Evolutionary conservation across 2,113 vertebrate genomes (phyloP).

Genomic region (Nanger granti): DNA sequence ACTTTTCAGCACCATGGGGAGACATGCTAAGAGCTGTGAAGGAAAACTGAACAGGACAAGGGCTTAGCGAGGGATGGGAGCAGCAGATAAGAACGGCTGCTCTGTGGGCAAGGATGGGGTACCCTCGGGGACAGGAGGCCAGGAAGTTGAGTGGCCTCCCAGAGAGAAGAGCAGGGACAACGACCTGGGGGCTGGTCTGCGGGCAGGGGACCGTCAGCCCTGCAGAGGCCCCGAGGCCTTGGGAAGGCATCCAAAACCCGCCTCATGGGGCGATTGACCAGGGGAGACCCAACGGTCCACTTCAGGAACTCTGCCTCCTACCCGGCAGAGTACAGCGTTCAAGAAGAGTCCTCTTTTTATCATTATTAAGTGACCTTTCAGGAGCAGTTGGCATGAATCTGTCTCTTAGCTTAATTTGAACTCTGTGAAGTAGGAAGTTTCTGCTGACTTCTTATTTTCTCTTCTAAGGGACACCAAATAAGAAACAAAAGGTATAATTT

Average conservation of each 20-base stretch:
- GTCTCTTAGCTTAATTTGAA: not conserved
- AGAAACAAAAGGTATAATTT: not conserved
- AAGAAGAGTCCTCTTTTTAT: not conserved
- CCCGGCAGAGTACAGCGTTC: rapidly evolving
- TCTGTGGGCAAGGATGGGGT: not conserved
- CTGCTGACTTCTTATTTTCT: not conserved
- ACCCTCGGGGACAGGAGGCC: not conserved
- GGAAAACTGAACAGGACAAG: not conserved
- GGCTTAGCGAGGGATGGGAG: not conserved
- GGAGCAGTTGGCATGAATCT: not conserved
- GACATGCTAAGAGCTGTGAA: no score
- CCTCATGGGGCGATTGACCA: not conserved
- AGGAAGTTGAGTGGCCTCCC: not conserved
- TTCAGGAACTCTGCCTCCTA: not conserved
- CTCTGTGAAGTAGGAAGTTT: not conserved
- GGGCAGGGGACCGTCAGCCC: rapidly evolving
- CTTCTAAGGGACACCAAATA: not conserved
- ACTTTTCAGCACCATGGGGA: not conserved
- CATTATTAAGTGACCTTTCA: not conserved
- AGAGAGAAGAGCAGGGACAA: not conserved
- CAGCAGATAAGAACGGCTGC: not conserved
- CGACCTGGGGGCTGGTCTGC: not conserved
- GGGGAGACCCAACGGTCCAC: not conserved
- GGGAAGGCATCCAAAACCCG: not conserved
- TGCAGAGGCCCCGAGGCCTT: rapidly evolving